Evolutionary conservation across 2,797 vertebrate genomes (phyloP), one percentile per base, ranked within the genome.

Genomic region (Myioborus melanocephalus): DNA sequence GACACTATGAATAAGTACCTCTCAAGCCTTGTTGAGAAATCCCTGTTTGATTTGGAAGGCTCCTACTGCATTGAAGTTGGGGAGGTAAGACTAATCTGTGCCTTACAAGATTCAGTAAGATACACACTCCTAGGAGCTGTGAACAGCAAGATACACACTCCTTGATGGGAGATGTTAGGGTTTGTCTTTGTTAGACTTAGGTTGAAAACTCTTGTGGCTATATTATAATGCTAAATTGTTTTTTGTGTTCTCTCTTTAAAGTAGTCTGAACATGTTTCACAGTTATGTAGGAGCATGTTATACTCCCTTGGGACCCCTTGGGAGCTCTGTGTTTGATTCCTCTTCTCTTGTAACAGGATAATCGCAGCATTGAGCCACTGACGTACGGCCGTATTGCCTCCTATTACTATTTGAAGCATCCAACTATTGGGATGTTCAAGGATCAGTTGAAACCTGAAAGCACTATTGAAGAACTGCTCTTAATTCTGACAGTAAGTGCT

Each of bases 391-490:
- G 99, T 28, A 99, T 99, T 61, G 97, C 98, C 47, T 99, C 99
- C 73, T 99, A 99, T 92, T 99, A 99, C 96, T 99, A 99, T 97
- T 95, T 99, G 98, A 99, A 98, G 88, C 99, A 99, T 96, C 98
- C 98, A 95, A 99, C 99, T 34, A 96, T 99, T 83, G 97, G 98
- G 80, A 99, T 98, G 98, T 99, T 99, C 93, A 99, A 99, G 95
- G 99, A 99, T 27, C 97, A 97, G 37, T 96, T 99, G 95, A 99
- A 98, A 96, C 94, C 99, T 6, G 99, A 99, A 96, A 98, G 98
- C 87, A 97, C 84, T 68, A 44, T 98, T 57, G 97, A 98, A 41
- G 99, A 99, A 75, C 94, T 99, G 90, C 98, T 99, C 84, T 98
- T 98, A 80, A 76, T 99, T 93, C 98, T 99, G 43, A 98, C 99